Evolutionary conservation across 2,113 vertebrate genomes (phyloP).

Genomic region (Struthidea cinerea): DNA sequence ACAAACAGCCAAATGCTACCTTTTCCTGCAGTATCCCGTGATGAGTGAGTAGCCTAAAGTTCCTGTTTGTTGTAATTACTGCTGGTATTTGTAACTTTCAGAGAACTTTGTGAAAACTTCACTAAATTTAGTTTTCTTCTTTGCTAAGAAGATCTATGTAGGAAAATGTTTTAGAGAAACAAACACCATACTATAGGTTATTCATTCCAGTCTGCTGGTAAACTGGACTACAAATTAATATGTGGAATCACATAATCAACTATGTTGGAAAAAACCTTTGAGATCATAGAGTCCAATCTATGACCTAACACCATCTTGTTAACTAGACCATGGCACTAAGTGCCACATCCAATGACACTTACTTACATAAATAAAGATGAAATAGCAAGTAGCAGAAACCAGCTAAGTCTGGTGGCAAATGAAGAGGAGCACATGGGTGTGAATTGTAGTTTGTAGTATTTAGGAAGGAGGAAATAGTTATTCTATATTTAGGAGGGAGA

Average conservation of each 20-base stretch:
- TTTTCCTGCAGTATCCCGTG: not conserved
- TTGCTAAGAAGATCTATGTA: not conserved
- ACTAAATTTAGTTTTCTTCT: not conserved
- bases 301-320: not conserved
- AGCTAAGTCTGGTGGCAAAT: not conserved
- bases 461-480: not conserved
- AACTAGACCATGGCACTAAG: not conserved
- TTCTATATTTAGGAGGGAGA: not conserved
- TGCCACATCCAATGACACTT: not conserved
- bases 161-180: not conserved
- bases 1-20: not conserved
- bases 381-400: not conserved
- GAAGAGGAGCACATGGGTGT: not conserved
- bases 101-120: not conserved
- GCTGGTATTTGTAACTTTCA: not conserved
- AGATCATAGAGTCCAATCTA: not conserved
- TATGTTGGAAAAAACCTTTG: not conserved
- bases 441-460: not conserved
- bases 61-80: not conserved
- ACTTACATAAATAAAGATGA: not conserved
- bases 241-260: not conserved
- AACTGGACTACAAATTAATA: not conserved
- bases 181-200: not conserved
- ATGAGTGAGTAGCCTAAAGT: not conserved
- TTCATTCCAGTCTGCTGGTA: not conserved